A percentile compares a stretch with the other conserved stretches of the same genome.
These are phyloP conservation scores for Pseudomyrmex flavicornis DNA, from an alignment of 1,140 invertebrate genomes.

Conservation along the genomic window DNA sequence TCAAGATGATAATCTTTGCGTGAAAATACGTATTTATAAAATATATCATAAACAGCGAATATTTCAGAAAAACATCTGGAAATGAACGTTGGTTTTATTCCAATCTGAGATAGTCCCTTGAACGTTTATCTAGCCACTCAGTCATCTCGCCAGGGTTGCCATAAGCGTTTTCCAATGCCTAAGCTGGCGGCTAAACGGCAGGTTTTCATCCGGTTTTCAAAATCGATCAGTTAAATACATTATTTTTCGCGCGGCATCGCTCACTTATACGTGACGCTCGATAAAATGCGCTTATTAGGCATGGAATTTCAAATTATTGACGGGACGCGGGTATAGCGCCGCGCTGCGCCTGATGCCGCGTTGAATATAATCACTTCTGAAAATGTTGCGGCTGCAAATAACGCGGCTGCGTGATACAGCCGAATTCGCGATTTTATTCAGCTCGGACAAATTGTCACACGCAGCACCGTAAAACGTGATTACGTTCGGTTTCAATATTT, in stretches of 20 bases:
- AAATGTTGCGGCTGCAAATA: conserved; percentile 11
- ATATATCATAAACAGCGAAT: conserved; percentile 1
- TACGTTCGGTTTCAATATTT: conserved; percentile 3
- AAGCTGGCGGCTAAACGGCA: conserved; percentile 63
- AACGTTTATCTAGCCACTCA: conserved; percentile 80
- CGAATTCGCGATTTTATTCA: conserved; percentile 4
- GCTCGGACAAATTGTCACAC: not conserved
- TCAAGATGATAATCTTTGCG: conserved; percentile 1
- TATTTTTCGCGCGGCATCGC: conserved; percentile 11
- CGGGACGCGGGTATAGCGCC: not conserved
- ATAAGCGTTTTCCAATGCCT: conserved; percentile 82
- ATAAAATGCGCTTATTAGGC: conserved; percentile 45
- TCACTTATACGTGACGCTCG: not conserved
- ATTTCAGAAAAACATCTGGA: conserved; percentile 60
- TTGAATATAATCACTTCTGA: conserved; percentile 9
- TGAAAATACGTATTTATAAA: conserved; percentile 8
- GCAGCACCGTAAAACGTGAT: not conserved
- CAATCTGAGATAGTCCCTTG: conserved; percentile 64
- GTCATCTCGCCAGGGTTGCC: conserved; percentile 67
- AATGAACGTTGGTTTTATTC: conserved; percentile 62
- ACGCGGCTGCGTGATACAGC: conserved; percentile 10
- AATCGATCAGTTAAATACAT: conserved; percentile 36
- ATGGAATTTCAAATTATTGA: conserved; percentile 45
- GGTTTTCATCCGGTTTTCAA: conserved; percentile 46
- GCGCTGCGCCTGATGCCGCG: not conserved